Conservation (phyloP, 2,888 invertebrate species). For the Cryptops parisi region DNA sequence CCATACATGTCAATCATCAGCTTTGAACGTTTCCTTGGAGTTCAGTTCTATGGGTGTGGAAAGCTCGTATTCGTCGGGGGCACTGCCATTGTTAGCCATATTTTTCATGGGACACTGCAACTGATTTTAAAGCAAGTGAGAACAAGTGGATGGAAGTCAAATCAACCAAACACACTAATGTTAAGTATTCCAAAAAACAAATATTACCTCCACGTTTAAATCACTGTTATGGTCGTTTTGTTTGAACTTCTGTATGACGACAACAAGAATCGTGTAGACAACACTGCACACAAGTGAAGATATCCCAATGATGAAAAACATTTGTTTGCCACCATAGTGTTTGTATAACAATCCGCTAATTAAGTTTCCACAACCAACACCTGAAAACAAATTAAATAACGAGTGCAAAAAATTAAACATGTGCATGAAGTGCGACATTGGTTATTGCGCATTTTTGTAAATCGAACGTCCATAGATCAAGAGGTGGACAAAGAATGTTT, state of each 20-base stretch:
- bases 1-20: not conserved
- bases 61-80: not conserved
- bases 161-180: too few relatives aligned
- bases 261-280: not conserved
- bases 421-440: too few relatives aligned
- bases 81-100: not conserved
- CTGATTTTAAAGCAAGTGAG: not conserved
- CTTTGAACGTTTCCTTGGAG: not conserved
- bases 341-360: not conserved
- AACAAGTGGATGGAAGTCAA: too few relatives aligned
- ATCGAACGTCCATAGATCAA: too few relatives aligned
- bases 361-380: not conserved
- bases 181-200: too few relatives aligned
- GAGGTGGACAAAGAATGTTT: too few relatives aligned
- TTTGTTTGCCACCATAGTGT: not conserved
- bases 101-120: not conserved
- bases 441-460: too few relatives aligned
- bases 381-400: not conserved
- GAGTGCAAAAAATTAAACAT: too few relatives aligned
- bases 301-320: conserved; percentile 1
- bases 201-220: too few relatives aligned
- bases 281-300: not conserved
- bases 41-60: not conserved
- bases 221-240: too few relatives aligned
- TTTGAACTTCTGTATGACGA: too few relatives aligned